A percentile compares a stretch with the other conserved stretches of the same genome.
These are phyloP conservation scores for Melanerpes formicivorus DNA, from an alignment of 2,113 vertebrate species.

Conservation along the genomic window DNA sequence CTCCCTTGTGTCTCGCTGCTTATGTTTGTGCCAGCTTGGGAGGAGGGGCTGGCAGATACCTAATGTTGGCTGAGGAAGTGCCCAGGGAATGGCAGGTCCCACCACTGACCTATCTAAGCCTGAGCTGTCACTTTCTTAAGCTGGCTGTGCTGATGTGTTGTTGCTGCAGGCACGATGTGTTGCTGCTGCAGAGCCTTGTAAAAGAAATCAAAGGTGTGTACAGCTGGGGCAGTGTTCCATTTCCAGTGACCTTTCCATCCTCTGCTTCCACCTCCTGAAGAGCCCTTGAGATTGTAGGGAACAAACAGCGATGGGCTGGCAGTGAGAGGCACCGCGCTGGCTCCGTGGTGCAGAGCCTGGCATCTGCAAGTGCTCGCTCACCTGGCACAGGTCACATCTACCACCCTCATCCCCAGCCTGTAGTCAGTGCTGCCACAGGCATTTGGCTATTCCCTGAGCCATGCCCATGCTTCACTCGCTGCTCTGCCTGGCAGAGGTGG, in stretches of 20 bases:
- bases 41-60: background rate
- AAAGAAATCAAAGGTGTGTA: background rate
- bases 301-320: background rate
- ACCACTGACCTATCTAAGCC: background rate
- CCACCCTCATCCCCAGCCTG: fast-evolving
- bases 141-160: background rate
- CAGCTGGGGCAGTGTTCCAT: background rate
- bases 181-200: background rate
- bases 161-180: background rate
- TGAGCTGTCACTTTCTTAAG: fast-evolving
- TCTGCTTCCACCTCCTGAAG: too few relatives aligned
- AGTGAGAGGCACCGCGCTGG: background rate
- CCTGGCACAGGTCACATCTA: fast-evolving
- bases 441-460: background rate
- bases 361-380: fast-evolving
- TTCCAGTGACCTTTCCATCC: background rate
- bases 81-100: background rate
- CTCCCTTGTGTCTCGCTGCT: background rate
- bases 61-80: background rate
- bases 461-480: fast-evolving
- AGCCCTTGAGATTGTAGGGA: background rate
- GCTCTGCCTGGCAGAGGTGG: background rate
- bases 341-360: background rate
- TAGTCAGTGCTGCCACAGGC: background rate
- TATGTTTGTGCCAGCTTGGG: background rate